Base-by-base conservation (phyloP, 2,888 invertebrate genomes). In the Theodoxus fluviatilis region DNA sequence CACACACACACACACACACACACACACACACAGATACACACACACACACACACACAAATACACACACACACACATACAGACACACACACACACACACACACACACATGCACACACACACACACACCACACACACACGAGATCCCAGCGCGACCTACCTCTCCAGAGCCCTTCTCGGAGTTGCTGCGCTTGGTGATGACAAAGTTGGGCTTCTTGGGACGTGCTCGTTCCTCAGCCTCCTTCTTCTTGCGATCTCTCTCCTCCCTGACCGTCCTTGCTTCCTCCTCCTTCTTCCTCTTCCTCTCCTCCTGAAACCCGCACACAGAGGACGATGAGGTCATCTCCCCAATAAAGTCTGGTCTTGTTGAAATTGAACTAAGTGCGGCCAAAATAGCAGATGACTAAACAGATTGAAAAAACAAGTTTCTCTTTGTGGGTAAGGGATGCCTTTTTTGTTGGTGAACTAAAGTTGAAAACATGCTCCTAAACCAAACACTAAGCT, bases 171-270 rank as follows among this genome's bases (percentile, higher is more conserved):
- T 73, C 25, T 73, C 73, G 1, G 73, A 73, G 63, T 75, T 74
- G 31, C 71, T 74, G 49, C 73, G 73, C 69, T 84, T 86, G 59
- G 81, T 82, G 70, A 86, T 86, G 72, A 84, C 84, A 73, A 83
- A 86, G 78, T 86, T 86, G 25, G 84, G 85, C 68, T 78, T 82
- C 71, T 83, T 84, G 31, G 83, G 80, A 49, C 75, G 80, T 66
- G 81, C 74, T 49, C 80, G 79, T 47, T 84, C 85, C 89, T 98
- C 97, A 88, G 98, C 97, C 87, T 97, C 98, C 86, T 94, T 95
- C 89, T 98, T 94, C 90, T 98, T 98, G 85, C 94, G 94, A 91
- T 94, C 93, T 80, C 95, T 94, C 68, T 87, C 88, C 64, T 84
- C 86, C 73, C 85, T 84, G 73, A 86, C 83, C 74, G 76, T 79